These are phyloP conservation scores for Pachypanchax playfairii DNA, from an alignment of 2,113 vertebrate species.

Conservation along the genomic window DNA sequence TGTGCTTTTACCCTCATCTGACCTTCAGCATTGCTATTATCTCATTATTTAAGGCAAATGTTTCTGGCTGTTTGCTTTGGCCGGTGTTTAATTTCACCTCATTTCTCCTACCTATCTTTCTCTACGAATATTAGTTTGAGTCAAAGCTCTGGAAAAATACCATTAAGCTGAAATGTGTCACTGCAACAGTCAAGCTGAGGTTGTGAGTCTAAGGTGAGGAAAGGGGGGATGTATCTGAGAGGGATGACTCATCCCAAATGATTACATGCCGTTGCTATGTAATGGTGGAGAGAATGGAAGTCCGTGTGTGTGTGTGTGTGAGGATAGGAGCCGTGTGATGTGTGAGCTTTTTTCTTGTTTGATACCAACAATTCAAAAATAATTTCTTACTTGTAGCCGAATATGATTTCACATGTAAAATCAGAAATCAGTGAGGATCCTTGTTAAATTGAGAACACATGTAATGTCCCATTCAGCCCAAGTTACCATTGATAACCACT, in stretches of 20 bases:
- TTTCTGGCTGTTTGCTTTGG: slow-evolving; percentile 48
- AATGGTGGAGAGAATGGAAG: slow-evolving; percentile 27
- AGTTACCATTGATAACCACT: too few species aligned
- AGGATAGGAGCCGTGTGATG: neutral
- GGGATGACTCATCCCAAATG: slow-evolving; percentile 64
- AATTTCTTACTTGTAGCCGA: too few species aligned
- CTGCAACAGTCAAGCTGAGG: slow-evolving; percentile 39
- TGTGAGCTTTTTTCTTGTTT: too few species aligned
- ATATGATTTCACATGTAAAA: too few species aligned
- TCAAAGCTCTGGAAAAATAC: slow-evolving; percentile 47
- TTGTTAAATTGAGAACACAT: too few species aligned
- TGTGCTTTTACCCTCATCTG: slow-evolving; percentile 23
- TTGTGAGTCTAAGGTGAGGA: slow-evolving; percentile 21
- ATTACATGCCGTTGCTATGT: slow-evolving; percentile 64
- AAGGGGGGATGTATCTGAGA: slow-evolving; percentile 11
- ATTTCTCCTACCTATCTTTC: slow-evolving; percentile 40
- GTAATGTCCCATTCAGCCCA: too few species aligned
- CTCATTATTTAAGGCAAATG: slow-evolving; percentile 50
- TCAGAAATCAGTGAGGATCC: too few species aligned
- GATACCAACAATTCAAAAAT: too few species aligned
- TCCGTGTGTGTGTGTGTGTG: slow-evolving; percentile 1
- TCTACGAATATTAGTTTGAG: slow-evolving; percentile 33
- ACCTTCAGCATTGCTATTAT: slow-evolving; percentile 33
- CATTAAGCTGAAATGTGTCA: slow-evolving; percentile 66
- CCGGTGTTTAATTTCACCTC: slow-evolving; percentile 39